Percentiles rank a stretch among this genome's conserved stretches.
phyloP scores from a whole-genome alignment of 2,888 invertebrate genomes.

The Andricus curvator region DNA sequence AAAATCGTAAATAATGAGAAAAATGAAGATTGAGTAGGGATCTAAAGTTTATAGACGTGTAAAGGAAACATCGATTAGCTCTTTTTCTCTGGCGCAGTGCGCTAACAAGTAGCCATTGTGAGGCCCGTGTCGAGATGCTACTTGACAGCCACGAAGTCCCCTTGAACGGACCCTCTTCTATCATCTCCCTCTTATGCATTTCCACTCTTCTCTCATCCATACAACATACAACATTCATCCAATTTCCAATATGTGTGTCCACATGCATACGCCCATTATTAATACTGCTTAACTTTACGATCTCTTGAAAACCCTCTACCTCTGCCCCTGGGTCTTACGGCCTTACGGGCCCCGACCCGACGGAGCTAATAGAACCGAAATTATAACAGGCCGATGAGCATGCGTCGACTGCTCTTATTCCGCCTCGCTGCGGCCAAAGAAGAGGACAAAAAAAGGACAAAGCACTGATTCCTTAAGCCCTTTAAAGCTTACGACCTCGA shows the following conservation, averaged over 20 bases:
- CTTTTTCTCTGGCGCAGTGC: slow-evolving; percentile 62
- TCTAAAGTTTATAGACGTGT: slow-evolving; percentile 6
- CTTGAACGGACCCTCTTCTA: slow-evolving; percentile 52
- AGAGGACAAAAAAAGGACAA: slow-evolving; percentile 52
- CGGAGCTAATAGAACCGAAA: slow-evolving; percentile 75
- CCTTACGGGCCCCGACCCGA: slow-evolving; percentile 65
- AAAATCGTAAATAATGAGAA: slow-evolving; percentile 1
- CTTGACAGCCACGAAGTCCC: slow-evolving; percentile 66
- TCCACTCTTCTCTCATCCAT: slow-evolving; percentile 16
- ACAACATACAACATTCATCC: slow-evolving; percentile 28
- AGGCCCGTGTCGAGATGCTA: slow-evolving; percentile 74
- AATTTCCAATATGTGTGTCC: not conserved
- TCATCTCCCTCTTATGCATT: slow-evolving; percentile 35
- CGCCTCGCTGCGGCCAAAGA: slow-evolving; percentile 68
- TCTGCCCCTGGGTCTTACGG: slow-evolving; percentile 36
- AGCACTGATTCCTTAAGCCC: slow-evolving; percentile 59
- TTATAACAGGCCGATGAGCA: slow-evolving; percentile 77
- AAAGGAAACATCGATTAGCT: slow-evolving; percentile 42
- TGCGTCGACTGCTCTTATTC: slow-evolving; percentile 78
- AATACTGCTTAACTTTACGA: slow-evolving; percentile 75
- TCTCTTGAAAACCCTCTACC: slow-evolving; percentile 71
- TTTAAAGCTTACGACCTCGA: slow-evolving; percentile 46
- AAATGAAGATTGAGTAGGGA: slow-evolving; percentile 26
- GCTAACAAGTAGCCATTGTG: slow-evolving; percentile 74
- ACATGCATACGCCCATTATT: slow-evolving; percentile 39